These are phyloP conservation scores for Pollimyrus isidori DNA, from an alignment of 2,113 vertebrate genomes.

Conservation along the genomic window DNA sequence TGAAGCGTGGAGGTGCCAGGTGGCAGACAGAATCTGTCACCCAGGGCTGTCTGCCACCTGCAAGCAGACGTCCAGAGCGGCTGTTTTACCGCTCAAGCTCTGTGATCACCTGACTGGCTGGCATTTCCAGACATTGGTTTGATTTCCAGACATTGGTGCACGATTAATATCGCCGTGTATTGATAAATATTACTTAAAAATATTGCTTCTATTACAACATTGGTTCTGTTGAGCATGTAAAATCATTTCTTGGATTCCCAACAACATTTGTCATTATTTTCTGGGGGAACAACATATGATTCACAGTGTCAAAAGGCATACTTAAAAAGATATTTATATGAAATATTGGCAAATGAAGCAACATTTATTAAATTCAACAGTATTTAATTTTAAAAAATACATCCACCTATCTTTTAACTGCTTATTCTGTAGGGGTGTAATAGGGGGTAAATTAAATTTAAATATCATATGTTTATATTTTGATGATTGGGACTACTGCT, in stretches of 20 bases:
- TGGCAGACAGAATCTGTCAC: slow-evolving; percentile 41
- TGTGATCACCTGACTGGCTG: slow-evolving; percentile 5
- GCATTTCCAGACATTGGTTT: slow-evolving; percentile 21
- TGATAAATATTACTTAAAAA: not conserved
- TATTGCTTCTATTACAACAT: not conserved
- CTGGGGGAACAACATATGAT: not conserved
- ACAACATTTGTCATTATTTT: not conserved
- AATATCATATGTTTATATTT: not conserved
- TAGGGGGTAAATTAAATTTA: not conserved
- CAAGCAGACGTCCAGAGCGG: not conserved
- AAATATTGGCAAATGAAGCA: not conserved
- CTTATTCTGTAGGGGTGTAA: not conserved
- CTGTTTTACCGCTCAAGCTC: not conserved
- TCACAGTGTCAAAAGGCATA: not conserved
- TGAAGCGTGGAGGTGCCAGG: slow-evolving; percentile 42
- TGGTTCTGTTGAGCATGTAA: not conserved
- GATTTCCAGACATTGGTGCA: slow-evolving; percentile 1
- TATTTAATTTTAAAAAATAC: not conserved
- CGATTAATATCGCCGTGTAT: slow-evolving; percentile 17
- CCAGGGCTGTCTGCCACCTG: slow-evolving; percentile 25
- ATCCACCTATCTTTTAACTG: not conserved
- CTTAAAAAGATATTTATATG: not conserved
- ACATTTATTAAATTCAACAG: not conserved
- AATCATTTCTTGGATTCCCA: not conserved
- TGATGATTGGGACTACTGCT: not conserved